phyloP scores from a whole-genome alignment of 2,888 invertebrate genomes.

The Drosophila mimetica region DNA sequence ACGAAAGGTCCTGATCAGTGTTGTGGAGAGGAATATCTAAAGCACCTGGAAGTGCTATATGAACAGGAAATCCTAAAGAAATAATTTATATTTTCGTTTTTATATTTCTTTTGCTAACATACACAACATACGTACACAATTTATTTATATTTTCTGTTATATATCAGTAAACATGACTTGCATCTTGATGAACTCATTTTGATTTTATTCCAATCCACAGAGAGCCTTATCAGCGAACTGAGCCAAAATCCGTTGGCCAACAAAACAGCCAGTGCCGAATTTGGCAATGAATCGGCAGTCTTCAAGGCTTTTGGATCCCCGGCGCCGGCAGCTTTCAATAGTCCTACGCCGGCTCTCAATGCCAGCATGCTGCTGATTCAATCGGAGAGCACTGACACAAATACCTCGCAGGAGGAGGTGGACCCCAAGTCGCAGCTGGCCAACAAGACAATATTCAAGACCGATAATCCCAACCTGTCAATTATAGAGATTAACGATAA shows the following conservation, averaged over 20 bases:
- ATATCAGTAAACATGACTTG: not conserved
- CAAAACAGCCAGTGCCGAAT: slow-evolving; percentile 66
- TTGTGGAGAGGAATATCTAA: slow-evolving; percentile 33
- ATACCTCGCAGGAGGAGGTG: slow-evolving; percentile 83
- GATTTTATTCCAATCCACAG: slow-evolving; percentile 52
- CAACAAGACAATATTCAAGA: slow-evolving; percentile 84
- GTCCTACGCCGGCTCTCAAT: slow-evolving; percentile 35
- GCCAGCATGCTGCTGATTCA: slow-evolving; percentile 78
- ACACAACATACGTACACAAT: not conserved
- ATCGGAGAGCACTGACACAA: slow-evolving; percentile 82
- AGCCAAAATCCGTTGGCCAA: slow-evolving; percentile 46
- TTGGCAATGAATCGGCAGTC: slow-evolving; percentile 47
- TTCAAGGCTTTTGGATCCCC: slow-evolving; percentile 20
- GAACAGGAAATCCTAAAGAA: slow-evolving; percentile 19
- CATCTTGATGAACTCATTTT: not conserved
- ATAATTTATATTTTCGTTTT: slow-evolving; percentile 2
- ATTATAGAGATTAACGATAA: slow-evolving; percentile 84
- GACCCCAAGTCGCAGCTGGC: slow-evolving; percentile 84
- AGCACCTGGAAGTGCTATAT: slow-evolving; percentile 43
- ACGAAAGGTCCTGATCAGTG: slow-evolving; percentile 7
- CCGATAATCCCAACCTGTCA: slow-evolving; percentile 84
- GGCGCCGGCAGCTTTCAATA: slow-evolving; percentile 4
- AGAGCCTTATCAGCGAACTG: slow-evolving; percentile 63
- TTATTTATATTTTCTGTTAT: not conserved
- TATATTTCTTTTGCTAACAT: not conserved